Base-by-base conservation (phyloP, 1,140 invertebrate genomes). In the Caenorhabditis latens region DNA sequence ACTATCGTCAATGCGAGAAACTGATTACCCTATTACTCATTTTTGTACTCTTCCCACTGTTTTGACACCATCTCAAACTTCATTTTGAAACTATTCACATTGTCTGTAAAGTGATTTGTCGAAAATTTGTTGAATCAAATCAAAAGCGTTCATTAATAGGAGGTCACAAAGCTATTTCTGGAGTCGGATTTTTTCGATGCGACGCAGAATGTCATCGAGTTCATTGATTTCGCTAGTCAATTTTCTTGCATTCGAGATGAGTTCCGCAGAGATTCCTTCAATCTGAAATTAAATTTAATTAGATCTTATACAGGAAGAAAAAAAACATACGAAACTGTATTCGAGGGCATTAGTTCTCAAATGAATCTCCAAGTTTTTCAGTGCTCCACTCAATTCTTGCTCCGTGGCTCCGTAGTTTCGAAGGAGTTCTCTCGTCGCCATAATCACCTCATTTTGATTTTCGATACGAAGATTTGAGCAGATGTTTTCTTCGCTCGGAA, bases 1-100 rank as follows among this genome's bases (percentile, higher is more conserved):
- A 79, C 71, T 2, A 79, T 79, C 14, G n/a, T 79, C 71, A 79
- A 50, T 24, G 71, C 71, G 16, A 79, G 46, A 79, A 79, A 79
- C 46, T 79, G 46, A 79, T 46, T 19, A 24, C 2, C 21, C 43
- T 2, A 13, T 9, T 40, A 13, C n/a, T 61, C 57, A 9, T 21
- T 4, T 21, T 24, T 61, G 5, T 9, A 21, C 57, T 21, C n/a
- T 9, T n/a, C 9, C 21, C 57, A 21, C n/a, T 32, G 32, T 32
- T 32, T 32, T 32, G 32, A 32, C 8, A 21, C 16, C 57, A 21
- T 61, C 21, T 21, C 4, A 8, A 61, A 61, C 21, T 61, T 32
- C 32, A 58, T 58, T 58, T 58, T 53, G 9, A 9, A 53, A 53
- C 16, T 53, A 53, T 53, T 53, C 16, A 53, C 16, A 16, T 16